A percentile compares a stretch with the other conserved stretches of the same genome.
Evolutionary conservation across 2,888 invertebrate genomes (phyloP).

Genomic region (Cactoblastis cactorum): DNA sequence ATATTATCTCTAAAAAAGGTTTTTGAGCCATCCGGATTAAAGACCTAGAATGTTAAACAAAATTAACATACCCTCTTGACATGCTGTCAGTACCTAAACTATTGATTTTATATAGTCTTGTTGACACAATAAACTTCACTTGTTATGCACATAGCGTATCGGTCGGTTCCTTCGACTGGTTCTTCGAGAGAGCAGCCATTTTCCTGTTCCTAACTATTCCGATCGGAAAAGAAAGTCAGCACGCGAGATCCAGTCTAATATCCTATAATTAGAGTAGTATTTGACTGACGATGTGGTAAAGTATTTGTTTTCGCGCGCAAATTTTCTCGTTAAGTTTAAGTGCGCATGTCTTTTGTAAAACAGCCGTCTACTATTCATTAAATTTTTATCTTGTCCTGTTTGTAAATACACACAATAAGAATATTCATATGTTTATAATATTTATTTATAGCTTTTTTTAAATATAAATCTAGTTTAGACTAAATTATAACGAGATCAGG

Average conservation of each 20-base stretch:
- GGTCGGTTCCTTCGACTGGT: constrained; percentile 35
- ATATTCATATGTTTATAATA: too few species aligned
- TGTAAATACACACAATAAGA: too few species aligned
- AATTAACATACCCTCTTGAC: background rate
- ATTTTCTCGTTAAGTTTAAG: too few species aligned
- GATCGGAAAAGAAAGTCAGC: constrained; percentile 46
- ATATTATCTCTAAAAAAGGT: too few species aligned
- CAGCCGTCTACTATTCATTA: too few species aligned
- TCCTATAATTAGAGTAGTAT: constrained; percentile 6
- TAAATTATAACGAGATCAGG: too few species aligned
- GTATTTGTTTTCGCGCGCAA: background rate
- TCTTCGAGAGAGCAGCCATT: constrained; percentile 58
- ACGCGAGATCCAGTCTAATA: constrained; percentile 8
- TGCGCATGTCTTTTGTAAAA: too few species aligned
- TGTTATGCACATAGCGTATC: constrained; percentile 50
- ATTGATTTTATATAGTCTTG: background rate
- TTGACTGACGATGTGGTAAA: background rate
- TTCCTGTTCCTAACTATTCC: constrained; percentile 52
- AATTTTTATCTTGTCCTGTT: too few species aligned
- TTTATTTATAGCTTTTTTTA: too few species aligned
- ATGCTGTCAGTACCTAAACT: background rate
- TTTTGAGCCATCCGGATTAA: background rate
- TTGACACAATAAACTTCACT: constrained; percentile 38
- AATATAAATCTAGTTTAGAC: too few species aligned
- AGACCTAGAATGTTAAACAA: background rate